phyloP scores from a whole-genome alignment of 2,113 vertebrate species.

The Tinamus guttatus region DNA sequence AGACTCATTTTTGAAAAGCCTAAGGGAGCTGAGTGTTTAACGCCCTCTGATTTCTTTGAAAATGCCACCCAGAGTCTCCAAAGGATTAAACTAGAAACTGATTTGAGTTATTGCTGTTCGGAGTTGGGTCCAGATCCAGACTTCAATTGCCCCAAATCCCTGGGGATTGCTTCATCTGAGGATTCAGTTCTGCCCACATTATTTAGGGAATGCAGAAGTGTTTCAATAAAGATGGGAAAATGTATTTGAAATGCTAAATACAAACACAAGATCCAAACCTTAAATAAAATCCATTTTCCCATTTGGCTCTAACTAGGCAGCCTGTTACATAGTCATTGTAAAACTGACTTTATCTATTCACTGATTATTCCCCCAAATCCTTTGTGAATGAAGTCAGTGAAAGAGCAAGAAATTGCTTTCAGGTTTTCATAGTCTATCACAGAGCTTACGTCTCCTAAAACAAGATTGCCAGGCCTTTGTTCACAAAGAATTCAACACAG shows the following conservation, averaged over 20 bases:
- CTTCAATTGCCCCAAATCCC: conserved; percentile 13
- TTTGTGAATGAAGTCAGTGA: not conserved
- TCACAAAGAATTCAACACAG: not conserved
- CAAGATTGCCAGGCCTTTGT: not conserved
- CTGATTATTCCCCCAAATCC: not conserved
- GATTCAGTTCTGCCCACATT: not conserved
- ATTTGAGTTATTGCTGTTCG: not conserved
- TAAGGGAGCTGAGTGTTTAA: not conserved
- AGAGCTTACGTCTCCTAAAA: not conserved
- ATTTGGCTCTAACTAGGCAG: not conserved
- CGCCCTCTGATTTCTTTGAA: conserved; percentile 15
- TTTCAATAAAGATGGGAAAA: not conserved
- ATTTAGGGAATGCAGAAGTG: not conserved
- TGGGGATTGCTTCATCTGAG: not conserved
- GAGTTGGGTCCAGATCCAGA: not conserved
- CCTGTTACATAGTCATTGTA: not conserved
- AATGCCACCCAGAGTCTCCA: conserved; percentile 1
- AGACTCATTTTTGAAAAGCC: not conserved
- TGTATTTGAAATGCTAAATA: not conserved
- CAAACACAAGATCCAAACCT: not conserved
- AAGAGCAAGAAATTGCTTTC: not conserved
- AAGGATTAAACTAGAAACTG: not conserved
- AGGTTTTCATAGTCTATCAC: not conserved
- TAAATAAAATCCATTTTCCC: not conserved
- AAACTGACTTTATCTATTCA: not conserved